Evolutionary conservation across 2,113 vertebrate species (phyloP).

Genomic region (Corapipo altera): DNA sequence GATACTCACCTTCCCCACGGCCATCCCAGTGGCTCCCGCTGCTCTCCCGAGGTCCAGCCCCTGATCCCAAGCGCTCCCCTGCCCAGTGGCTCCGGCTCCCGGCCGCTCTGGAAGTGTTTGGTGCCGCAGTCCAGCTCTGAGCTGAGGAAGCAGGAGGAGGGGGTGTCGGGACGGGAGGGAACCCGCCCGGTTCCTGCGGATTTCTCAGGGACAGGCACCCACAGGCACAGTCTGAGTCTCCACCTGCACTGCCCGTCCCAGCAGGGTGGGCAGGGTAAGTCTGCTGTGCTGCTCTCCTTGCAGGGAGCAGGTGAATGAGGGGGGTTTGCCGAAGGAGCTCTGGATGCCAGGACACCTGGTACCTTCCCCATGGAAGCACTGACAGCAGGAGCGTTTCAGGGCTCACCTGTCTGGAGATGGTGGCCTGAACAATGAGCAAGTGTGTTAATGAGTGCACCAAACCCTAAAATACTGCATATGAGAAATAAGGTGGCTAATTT

Average conservation of each 20-base stretch:
- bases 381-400: not conserved
- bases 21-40: slow-evolving; percentile 74
- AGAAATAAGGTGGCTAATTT: not conserved
- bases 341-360: not conserved
- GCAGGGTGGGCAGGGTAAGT: slow-evolving; percentile 86
- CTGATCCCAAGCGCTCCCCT: slow-evolving; percentile 74
- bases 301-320: not conserved
- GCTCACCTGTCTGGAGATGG: not conserved
- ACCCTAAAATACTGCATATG: not conserved
- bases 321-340: not conserved
- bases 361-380: not conserved
- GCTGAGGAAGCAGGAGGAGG: slow-evolving; percentile 72
- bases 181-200: slow-evolving; percentile 47
- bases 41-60: slow-evolving; percentile 79
- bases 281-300: not conserved
- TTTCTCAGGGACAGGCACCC: slow-evolving; percentile 41
- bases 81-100: slow-evolving; percentile 70
- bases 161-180: slow-evolving; percentile 66
- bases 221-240: slow-evolving; percentile 64
- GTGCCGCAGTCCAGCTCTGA: slow-evolving; percentile 77
- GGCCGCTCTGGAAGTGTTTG: slow-evolving; percentile 83
- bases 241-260: slow-evolving; percentile 82
- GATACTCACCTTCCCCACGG: slow-evolving; percentile 73
- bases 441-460: not conserved
- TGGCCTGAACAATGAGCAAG: not conserved